Evolutionary conservation across 2,113 vertebrate species (phyloP).

Genomic region (Chlamydotis undulata): DNA sequence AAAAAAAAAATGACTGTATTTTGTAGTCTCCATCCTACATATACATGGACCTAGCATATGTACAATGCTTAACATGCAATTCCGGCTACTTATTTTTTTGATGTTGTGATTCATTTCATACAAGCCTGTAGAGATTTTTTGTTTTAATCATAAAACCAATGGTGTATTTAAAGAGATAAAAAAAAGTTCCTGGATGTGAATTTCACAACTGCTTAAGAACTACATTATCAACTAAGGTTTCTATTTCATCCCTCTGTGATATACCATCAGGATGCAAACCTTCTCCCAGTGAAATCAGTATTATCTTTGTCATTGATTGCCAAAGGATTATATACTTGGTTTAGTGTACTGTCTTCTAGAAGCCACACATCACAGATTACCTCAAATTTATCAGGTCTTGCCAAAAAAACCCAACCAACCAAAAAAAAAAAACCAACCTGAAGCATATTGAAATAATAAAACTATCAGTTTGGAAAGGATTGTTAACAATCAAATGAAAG

Average conservation of each 20-base stretch:
- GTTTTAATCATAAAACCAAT: not conserved
- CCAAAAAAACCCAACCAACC: not conserved
- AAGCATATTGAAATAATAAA: constrained; percentile 7
- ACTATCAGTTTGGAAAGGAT: not conserved
- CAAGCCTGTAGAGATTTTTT: not conserved
- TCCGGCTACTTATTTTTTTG: not conserved
- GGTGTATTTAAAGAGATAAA: not conserved
- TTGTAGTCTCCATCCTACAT: not conserved
- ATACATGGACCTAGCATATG: not conserved
- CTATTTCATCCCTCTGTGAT: not conserved
- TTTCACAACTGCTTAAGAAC: not conserved
- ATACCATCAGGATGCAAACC: not conserved
- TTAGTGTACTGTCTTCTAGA: not conserved
- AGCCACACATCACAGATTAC: not conserved
- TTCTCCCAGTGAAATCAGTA: not conserved
- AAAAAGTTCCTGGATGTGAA: not conserved
- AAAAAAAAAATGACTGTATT: not conserved
- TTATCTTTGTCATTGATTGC: not conserved
- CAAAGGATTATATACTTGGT: not conserved
- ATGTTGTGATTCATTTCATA: not conserved
- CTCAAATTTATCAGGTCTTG: not conserved
- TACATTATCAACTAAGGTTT: not conserved
- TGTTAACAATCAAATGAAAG: constrained; percentile 18
- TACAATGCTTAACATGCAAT: not conserved
- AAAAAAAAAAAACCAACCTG: too few relatives aligned